phyloP scores from a whole-genome alignment of 2,888 invertebrate species.

The Callimorpha dominula region DNA sequence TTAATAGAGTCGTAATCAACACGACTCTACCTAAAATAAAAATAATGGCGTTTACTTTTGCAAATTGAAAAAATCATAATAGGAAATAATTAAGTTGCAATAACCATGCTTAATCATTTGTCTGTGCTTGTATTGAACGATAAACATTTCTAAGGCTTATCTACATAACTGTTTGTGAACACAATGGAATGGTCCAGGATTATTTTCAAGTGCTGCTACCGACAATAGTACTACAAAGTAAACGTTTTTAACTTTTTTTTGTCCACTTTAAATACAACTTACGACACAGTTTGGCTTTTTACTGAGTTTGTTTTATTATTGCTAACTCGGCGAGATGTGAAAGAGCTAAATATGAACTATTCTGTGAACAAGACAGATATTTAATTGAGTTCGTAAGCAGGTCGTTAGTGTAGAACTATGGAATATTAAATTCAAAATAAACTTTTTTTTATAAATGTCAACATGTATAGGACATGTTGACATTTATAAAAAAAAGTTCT shows the following conservation, averaged over 20 bases:
- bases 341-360: neutral
- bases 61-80: no score
- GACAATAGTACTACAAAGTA: constrained; percentile 47
- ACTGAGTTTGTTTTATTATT: constrained; percentile 17
- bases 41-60: neutral
- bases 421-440: no score
- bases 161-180: constrained; percentile 62
- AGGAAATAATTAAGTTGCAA: constrained; percentile 38
- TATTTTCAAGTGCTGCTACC: constrained; percentile 61
- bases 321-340: neutral
- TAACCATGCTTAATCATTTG: constrained; percentile 52
- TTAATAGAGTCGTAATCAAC: no score
- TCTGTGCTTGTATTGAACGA: constrained; percentile 51
- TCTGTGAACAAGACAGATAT: neutral
- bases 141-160: constrained; percentile 64
- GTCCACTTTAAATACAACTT: constrained; percentile 23
- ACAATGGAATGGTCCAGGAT: constrained; percentile 65
- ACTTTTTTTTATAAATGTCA: no score
- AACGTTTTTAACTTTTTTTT: constrained; percentile 34
- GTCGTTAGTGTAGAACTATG: neutral
- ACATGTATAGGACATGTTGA: no score
- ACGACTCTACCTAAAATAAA: neutral
- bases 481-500: no score
- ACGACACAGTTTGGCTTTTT: constrained; percentile 23
- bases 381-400: constrained; percentile 1